Conservation (phyloP, 1,140 invertebrate species). For the Rhizoglyphus robini region DNA sequence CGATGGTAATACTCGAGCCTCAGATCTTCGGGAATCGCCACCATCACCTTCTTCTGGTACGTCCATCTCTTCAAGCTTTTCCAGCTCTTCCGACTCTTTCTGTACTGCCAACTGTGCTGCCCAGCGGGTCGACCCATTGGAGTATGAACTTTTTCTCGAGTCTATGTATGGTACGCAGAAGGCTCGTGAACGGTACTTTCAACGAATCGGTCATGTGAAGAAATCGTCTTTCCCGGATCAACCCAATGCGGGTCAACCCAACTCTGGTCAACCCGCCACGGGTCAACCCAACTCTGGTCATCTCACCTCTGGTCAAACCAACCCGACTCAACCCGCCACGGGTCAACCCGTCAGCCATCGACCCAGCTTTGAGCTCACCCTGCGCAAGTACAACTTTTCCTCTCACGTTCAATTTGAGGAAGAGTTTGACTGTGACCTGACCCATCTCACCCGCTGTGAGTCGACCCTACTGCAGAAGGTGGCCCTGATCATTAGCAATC, state of each 20-base stretch:
- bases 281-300: neutral
- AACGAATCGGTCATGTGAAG: neutral
- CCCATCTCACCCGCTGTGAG: neutral
- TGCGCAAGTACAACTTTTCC: neutral
- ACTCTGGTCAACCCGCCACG: neutral
- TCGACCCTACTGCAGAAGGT: neutral
- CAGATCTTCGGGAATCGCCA: too few relatives aligned
- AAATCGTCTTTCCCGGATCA: neutral
- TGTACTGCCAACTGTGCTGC: too few relatives aligned
- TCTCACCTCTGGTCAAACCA: too few relatives aligned
- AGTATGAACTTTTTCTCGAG: neutral
- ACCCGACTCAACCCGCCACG: neutral
- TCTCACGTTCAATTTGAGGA: neutral
- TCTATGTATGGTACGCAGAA: neutral
- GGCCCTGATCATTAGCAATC: neutral
- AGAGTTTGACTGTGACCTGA: conserved; percentile 1
- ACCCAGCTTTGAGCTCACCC: neutral
- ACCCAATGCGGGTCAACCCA: neutral
- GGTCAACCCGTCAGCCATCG: neutral
- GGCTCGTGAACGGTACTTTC: neutral
- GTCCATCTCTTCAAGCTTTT: too few relatives aligned
- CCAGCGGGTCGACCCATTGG: neutral
- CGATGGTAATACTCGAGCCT: too few relatives aligned
- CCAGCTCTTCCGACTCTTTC: too few relatives aligned
- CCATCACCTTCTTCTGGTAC: too few relatives aligned